A percentile compares a stretch with the other conserved stretches of the same genome.
These are phyloP conservation scores for Papilio demoleus DNA, from an alignment of 2,888 invertebrate genomes.

Conservation along the genomic window DNA sequence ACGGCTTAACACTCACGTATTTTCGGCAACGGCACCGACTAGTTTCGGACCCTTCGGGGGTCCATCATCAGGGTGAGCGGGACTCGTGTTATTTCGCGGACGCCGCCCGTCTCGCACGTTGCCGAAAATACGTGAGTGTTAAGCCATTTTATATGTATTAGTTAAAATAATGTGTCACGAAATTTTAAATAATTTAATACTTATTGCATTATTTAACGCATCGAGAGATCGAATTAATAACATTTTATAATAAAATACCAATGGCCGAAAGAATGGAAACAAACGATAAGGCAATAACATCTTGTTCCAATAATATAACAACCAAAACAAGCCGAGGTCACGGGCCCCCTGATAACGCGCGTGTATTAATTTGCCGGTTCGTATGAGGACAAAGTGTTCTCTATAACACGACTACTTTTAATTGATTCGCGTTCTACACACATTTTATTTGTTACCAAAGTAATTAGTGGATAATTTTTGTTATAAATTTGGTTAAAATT, in stretches of 20 bases:
- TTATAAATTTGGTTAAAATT: too few species aligned
- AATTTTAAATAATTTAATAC: not conserved
- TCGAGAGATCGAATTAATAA: constrained; percentile 26
- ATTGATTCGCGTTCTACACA: too few species aligned
- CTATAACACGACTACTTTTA: constrained; percentile 44
- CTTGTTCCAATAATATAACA: constrained; percentile 56
- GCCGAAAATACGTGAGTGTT: too few species aligned
- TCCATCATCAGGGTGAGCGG: too few species aligned
- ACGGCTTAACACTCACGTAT: too few species aligned
- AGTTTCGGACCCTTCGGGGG: too few species aligned
- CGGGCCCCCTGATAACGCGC: constrained; percentile 62
- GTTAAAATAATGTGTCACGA: constrained; percentile 24
- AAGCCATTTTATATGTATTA: too few species aligned
- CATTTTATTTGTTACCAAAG: too few species aligned
- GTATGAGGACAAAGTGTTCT: constrained; percentile 45
- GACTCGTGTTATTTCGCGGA: too few species aligned
- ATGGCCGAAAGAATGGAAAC: constrained; percentile 44
- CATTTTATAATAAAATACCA: constrained; percentile 51
- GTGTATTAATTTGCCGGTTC: constrained; percentile 70
- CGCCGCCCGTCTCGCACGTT: too few species aligned
- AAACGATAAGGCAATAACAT: constrained; percentile 53
- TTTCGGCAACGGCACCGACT: too few species aligned
- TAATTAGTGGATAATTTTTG: too few species aligned
- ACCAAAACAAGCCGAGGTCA: constrained; percentile 64
- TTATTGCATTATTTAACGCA: not conserved